Percentiles rank a stretch among this genome's conserved stretches.
phyloP scores from a whole-genome alignment of 2,888 invertebrate species.

The Acrobasis repandana region DNA sequence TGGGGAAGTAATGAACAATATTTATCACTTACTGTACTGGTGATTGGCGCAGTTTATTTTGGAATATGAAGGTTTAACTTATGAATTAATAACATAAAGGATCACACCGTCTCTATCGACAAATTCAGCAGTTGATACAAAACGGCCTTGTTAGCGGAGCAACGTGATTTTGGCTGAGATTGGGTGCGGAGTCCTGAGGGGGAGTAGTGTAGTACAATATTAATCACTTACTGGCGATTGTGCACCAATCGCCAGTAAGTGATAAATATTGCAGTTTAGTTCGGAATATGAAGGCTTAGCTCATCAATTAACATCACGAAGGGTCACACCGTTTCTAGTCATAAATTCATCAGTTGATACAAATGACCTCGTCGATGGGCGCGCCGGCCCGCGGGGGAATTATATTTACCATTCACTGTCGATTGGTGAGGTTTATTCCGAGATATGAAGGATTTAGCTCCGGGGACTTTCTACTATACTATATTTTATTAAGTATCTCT shows the following conservation, averaged over 20 bases:
- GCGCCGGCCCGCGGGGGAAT: no score
- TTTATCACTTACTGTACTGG: constrained; percentile 1
- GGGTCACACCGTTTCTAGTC: constrained; percentile 25
- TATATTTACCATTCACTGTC: no score
- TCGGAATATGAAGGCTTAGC: constrained; percentile 20
- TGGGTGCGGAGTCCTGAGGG: constrained; percentile 35
- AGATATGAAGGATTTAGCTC: no score
- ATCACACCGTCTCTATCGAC: constrained; percentile 30
- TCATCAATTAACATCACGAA: no score
- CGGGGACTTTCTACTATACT: no score
- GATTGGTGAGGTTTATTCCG: no score
- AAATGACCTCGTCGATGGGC: constrained; percentile 35
- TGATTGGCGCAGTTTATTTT: background rate
- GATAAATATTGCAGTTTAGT: background rate
- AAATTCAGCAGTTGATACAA: constrained; percentile 38
- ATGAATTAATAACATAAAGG: no score
- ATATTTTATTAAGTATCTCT: no score
- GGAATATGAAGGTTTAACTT: constrained; percentile 14
- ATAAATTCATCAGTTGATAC: constrained; percentile 37
- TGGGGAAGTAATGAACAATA: background rate
- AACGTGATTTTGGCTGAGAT: constrained; percentile 43
- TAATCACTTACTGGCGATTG: constrained; percentile 1
- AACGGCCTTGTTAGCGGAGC: constrained; percentile 36
- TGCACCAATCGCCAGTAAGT: no score
- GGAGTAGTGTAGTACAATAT: background rate